A percentile compares a stretch with the other conserved stretches of the same genome.
phyloP scores from a whole-genome alignment of 2,113 vertebrate genomes.

The Lontra canadensis region DNA sequence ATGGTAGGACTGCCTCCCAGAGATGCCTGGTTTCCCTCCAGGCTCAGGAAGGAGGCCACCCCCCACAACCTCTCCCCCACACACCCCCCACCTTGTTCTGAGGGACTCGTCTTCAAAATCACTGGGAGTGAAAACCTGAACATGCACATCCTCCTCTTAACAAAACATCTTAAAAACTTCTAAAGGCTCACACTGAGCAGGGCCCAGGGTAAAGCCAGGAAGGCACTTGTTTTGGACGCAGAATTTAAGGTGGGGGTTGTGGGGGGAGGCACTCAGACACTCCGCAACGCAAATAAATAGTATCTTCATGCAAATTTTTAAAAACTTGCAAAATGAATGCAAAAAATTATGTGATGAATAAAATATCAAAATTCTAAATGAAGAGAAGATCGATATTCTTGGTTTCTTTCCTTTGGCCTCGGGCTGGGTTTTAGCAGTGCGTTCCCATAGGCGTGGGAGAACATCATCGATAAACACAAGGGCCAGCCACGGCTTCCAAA shows the following conservation, averaged over 20 bases:
- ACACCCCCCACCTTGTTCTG: not conserved
- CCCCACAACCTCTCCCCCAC: not conserved
- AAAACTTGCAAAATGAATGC: not conserved
- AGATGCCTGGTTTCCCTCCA: conserved; percentile 11
- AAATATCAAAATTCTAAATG: conserved; percentile 31
- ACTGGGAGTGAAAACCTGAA: not conserved
- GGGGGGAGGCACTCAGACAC: not conserved
- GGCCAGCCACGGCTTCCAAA: not conserved
- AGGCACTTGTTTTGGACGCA: not conserved
- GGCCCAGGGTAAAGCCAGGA: not conserved
- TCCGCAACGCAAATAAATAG: not conserved
- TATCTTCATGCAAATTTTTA: not conserved
- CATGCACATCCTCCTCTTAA: not conserved
- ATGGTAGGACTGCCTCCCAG: not conserved
- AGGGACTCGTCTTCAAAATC: conserved; percentile 27
- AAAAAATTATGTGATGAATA: not conserved
- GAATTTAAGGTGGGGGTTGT: not conserved
- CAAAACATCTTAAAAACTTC: not conserved
- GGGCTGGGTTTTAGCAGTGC: not conserved
- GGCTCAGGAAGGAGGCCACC: not conserved
- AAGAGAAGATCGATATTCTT: not conserved
- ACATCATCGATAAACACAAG: not conserved
- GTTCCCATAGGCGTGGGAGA: not conserved
- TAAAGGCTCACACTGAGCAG: not conserved
- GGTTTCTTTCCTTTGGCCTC: not conserved